phyloP scores from a whole-genome alignment of 2,888 invertebrate genomes.

The Cecidostiba fungosa region DNA sequence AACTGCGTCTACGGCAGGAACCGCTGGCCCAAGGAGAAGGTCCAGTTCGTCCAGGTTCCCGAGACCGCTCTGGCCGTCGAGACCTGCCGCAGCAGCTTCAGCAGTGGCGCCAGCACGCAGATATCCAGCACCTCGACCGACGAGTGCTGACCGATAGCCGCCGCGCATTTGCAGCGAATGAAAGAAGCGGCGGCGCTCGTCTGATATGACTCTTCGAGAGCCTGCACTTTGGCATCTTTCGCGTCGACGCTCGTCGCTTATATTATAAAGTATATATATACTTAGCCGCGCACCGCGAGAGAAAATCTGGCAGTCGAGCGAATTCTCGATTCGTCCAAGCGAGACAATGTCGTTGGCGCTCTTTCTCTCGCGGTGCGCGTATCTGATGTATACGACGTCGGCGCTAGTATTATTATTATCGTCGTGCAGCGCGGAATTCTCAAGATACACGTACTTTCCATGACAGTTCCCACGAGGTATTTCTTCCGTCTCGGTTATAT shows the following conservation, averaged over 20 bases:
- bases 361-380: not conserved
- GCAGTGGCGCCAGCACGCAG: slow-evolving; percentile 84
- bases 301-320: slow-evolving; percentile 24
- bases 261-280: no score
- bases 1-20: slow-evolving; percentile 77
- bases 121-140: slow-evolving; percentile 85
- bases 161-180: not conserved
- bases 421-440: slow-evolving; percentile 9
- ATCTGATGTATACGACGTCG: not conserved
- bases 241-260: not conserved
- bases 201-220: not conserved
- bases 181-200: not conserved
- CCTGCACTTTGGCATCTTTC: slow-evolving; percentile 12
- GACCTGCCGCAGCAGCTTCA: slow-evolving; percentile 84
- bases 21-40: slow-evolving; percentile 79
- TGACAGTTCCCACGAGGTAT: slow-evolving; percentile 50
- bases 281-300: no score
- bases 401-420: slow-evolving; percentile 42
- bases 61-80: slow-evolving; percentile 83
- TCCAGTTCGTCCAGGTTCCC: slow-evolving; percentile 82
- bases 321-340: not conserved
- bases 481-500: not conserved
- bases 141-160: slow-evolving; percentile 73
- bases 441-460: slow-evolving; percentile 55
- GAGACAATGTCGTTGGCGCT: not conserved